These are phyloP conservation scores for Notechis scutatus DNA, from an alignment of 2,113 vertebrate species.

Conservation along the genomic window DNA sequence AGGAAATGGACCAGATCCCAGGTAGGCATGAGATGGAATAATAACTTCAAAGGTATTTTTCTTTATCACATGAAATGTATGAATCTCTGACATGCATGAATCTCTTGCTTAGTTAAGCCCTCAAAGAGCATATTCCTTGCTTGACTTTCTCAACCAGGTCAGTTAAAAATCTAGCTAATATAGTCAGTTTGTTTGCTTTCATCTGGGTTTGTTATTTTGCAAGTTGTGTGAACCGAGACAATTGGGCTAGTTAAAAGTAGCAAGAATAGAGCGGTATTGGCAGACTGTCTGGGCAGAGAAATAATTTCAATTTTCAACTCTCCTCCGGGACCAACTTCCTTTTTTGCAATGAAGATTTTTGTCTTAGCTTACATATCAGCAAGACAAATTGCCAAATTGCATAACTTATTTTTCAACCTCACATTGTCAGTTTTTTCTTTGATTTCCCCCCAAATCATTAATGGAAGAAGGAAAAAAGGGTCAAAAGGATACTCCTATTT, in stretches of 20 bases:
- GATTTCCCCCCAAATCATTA: not conserved
- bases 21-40: not conserved
- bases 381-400: constrained; percentile 28
- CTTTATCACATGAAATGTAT: not conserved
- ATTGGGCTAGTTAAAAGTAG: not conserved
- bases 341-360: constrained; percentile 15
- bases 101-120: not conserved
- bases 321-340: not conserved
- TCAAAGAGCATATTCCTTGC: not conserved
- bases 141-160: not conserved
- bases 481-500: constrained; percentile 43
- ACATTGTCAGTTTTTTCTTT: constrained; percentile 17
- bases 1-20: not conserved
- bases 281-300: not conserved
- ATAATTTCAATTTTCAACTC: not conserved
- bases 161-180: not conserved
- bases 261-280: not conserved
- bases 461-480: not conserved
- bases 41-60: not conserved
- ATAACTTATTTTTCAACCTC: constrained; percentile 48
- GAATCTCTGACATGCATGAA: not conserved
- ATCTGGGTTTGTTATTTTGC: not conserved
- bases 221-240: not conserved
- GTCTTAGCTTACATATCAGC: constrained; percentile 34
- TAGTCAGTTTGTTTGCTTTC: not conserved